These are phyloP conservation scores for Meloe dianella DNA, from an alignment of 2,888 invertebrate species.

Conservation along the genomic window DNA sequence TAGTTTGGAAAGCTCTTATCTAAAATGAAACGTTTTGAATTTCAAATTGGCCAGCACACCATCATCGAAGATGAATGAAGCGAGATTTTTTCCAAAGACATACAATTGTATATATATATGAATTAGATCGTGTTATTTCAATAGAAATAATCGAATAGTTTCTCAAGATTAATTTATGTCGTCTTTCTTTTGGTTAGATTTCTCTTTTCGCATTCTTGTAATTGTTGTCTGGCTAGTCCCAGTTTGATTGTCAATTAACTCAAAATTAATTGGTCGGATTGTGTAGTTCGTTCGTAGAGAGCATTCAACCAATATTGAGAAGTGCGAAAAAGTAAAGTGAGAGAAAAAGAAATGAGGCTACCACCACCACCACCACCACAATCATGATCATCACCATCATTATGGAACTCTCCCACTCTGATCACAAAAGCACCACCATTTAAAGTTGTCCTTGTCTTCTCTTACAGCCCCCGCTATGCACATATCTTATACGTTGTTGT, in stretches of 20 bases:
- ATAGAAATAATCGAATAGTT: neutral
- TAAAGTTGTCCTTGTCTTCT: constrained; percentile 27
- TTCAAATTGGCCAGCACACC: constrained; percentile 53
- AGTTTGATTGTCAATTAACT: constrained; percentile 3
- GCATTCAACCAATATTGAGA: neutral
- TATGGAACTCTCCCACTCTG: neutral
- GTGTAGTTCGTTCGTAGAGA: neutral
- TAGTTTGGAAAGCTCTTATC: constrained; percentile 55
- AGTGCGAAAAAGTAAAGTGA: neutral
- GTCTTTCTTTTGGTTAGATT: neutral
- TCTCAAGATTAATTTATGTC: neutral
- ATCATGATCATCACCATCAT: neutral
- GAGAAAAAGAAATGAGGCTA: neutral
- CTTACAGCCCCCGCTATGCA: constrained; percentile 27
- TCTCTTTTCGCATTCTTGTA: neutral
- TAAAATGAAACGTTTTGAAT: constrained; percentile 59
- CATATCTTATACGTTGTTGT: neutral
- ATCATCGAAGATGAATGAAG: constrained; percentile 47
- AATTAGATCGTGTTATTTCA: neutral
- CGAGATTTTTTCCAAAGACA: constrained; percentile 44
- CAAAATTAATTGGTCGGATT: neutral
- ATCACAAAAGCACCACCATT: constrained; percentile 37
- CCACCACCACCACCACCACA: neutral
- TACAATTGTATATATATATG: neutral
- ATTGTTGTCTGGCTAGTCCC: neutral